Conservation (phyloP, 92 coral and sea anemone species). For the Plumapathes pennacea region DNA sequence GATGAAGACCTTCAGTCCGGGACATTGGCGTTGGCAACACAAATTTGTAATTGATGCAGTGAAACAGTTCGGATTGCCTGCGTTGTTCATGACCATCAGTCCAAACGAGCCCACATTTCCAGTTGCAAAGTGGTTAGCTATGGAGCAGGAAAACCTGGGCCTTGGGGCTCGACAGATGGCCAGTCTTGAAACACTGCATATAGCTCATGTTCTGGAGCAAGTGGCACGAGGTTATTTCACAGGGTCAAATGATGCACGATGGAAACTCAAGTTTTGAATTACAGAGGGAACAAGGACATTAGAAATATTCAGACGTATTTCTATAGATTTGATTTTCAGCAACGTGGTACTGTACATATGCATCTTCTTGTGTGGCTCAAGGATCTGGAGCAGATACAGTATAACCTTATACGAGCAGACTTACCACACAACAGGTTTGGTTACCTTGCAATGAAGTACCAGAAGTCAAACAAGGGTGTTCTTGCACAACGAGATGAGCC, state of each 20-base stretch:
- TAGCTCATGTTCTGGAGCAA: slow-evolving; percentile 50
- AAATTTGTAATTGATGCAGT: slow-evolving; percentile 61
- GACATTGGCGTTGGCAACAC: slow-evolving; percentile 60
- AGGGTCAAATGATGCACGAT: slow-evolving; percentile 30
- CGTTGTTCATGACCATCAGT: slow-evolving; percentile 33
- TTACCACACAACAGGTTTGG: too few species aligned
- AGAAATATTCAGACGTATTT: too few species aligned
- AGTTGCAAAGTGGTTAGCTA: slow-evolving; percentile 21
- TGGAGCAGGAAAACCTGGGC: background rate
- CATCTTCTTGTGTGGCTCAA: too few species aligned
- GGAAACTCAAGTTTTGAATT: slow-evolving; percentile 45
- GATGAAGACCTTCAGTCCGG: slow-evolving; percentile 27
- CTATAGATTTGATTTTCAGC: too few species aligned
- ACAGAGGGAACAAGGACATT: too few species aligned
- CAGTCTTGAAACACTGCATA: slow-evolving; percentile 21
- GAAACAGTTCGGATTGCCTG: slow-evolving; percentile 42
- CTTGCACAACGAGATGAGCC: too few species aligned
- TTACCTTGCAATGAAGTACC: too few species aligned
- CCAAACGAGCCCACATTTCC: slow-evolving; percentile 66
- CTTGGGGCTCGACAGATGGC: slow-evolving; percentile 26
- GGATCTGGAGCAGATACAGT: too few species aligned
- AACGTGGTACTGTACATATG: too few species aligned
- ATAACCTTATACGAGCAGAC: too few species aligned
- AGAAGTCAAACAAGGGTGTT: too few species aligned
- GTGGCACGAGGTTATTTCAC: slow-evolving; percentile 30